A percentile compares a stretch with the other conserved stretches of the same genome.
phyloP scores from a whole-genome alignment of 2,797 vertebrate species.

The Phalloptychus januarius region DNA sequence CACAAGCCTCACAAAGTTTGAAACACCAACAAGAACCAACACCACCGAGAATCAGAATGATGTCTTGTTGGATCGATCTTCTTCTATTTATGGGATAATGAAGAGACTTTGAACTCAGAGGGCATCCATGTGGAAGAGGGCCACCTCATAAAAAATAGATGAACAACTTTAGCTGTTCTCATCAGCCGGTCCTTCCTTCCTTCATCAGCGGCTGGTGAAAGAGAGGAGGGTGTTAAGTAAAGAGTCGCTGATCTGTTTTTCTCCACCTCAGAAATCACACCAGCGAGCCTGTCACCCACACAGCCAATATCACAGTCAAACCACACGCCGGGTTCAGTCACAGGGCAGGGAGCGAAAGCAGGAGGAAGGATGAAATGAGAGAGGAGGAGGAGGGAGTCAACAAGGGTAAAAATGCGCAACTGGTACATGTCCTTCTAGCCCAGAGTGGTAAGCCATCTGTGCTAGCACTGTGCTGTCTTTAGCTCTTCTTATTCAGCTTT shows the following conservation, averaged over 20 bases:
- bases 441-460: conserved; percentile 27
- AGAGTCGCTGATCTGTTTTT: conserved; percentile 73
- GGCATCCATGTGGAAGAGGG: conserved; percentile 44
- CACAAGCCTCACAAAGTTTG: not conserved
- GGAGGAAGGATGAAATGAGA: conserved; percentile 39
- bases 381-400: conserved; percentile 37
- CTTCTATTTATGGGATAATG: conserved; percentile 45
- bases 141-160: conserved; percentile 67
- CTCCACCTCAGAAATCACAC: conserved; percentile 73
- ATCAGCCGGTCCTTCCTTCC: conserved; percentile 41
- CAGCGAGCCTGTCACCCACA: conserved; percentile 72
- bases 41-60: not conserved
- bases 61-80: conserved; percentile 30
- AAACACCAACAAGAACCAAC: not conserved
- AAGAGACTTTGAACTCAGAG: conserved; percentile 54
- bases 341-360: conserved; percentile 55
- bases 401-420: conserved; percentile 46
- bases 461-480: conserved; percentile 8
- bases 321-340: conserved; percentile 71
- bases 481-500: not conserved
- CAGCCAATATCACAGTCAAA: conserved; percentile 74
- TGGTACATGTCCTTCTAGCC: conserved; percentile 38
- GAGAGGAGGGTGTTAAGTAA: conserved; percentile 69
- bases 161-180: conserved; percentile 52
- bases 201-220: conserved; percentile 53